Evolutionary conservation across 2,113 vertebrate species (phyloP), one percentile per base, ranked within the genome.

Genomic region (Eira barbara): DNA sequence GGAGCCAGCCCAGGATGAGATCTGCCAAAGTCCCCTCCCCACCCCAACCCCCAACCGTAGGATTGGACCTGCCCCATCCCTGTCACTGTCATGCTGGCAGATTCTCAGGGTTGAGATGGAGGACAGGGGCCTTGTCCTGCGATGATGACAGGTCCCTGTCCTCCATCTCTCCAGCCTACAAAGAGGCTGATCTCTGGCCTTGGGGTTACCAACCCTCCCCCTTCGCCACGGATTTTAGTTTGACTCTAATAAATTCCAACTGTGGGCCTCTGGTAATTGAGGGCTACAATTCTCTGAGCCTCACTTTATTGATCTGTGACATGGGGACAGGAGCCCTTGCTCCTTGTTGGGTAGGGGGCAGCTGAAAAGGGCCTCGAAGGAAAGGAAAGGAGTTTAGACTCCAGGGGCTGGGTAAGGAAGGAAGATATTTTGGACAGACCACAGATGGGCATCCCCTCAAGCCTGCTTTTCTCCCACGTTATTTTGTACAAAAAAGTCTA

Each of bases 1-100:
- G 25, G 29, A 67, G 4, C 0, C 0, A 0, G 59, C 17, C 21
- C 14, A 6, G 31, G 39, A 8, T 63, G 52, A 14, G 39, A 21
- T 85, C 69, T 83, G 31, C 29, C 31, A 4, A 0, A 2, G 74
- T 9, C 17, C 47, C 10, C 29, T 55, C 4, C 2, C 13, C 1
- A 0, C 14, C 10, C 7, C 27, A 23, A n/a, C 17, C 52, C 52
- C 52, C 52, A 55, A 18, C 52, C 52, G 18, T 20, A 39, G 65
- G 39, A 81, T 3, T 45, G 27, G 25, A n/a, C 18, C 27, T 67
- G 21, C 23, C 21, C 36, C 84, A 89, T 87, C 29, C 34, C 78
- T 20, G 21, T 57, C 67, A 57, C 36, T 65, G 36, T 80, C 47
- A 45, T 5, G 27, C 61, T 61, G 12, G 31, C 45, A 49, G 18